Percentiles rank a stretch among this genome's conserved stretches.
phyloP scores from a whole-genome alignment of 2,888 invertebrate genomes.

The Pammene aurita region DNA sequence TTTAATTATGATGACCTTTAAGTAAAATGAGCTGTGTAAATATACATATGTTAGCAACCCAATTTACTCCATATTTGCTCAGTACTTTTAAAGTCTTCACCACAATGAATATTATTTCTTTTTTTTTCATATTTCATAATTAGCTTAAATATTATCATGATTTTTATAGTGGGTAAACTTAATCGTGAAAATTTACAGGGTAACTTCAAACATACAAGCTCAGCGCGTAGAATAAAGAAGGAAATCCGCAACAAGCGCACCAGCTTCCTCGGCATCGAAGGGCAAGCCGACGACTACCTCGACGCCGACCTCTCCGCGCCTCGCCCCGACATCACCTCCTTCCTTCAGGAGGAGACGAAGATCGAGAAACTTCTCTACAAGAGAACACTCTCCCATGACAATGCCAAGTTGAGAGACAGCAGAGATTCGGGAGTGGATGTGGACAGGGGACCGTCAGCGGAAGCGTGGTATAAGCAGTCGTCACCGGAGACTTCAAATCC shows the following conservation, averaged over 20 bases:
- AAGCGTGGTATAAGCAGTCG: constrained; percentile 83
- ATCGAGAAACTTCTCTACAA: constrained; percentile 90
- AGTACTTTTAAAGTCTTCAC: neutral
- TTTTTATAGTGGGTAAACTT: neutral
- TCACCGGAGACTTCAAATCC: constrained; percentile 83
- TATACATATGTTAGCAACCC: neutral
- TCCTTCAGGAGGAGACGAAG: constrained; percentile 90
- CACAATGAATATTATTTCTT: no score
- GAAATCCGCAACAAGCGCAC: constrained; percentile 92
- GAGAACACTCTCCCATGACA: constrained; percentile 87
- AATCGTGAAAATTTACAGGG: constrained; percentile 62
- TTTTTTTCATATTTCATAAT: neutral
- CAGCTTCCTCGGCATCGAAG: constrained; percentile 93
- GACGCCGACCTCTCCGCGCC: constrained; percentile 87
- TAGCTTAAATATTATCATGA: neutral
- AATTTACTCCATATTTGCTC: neutral
- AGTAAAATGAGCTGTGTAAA: neutral
- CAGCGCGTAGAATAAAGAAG: constrained; percentile 93
- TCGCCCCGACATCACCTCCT: constrained; percentile 90
- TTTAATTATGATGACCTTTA: neutral
- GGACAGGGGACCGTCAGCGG: constrained; percentile 83
- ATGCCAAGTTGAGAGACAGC: constrained; percentile 85
- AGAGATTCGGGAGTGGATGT: constrained; percentile 91
- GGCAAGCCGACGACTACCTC: constrained; percentile 86
- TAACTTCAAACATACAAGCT: constrained; percentile 89